phyloP scores from a whole-genome alignment of 2,888 invertebrate species.

The Stenotaenia linearis region DNA sequence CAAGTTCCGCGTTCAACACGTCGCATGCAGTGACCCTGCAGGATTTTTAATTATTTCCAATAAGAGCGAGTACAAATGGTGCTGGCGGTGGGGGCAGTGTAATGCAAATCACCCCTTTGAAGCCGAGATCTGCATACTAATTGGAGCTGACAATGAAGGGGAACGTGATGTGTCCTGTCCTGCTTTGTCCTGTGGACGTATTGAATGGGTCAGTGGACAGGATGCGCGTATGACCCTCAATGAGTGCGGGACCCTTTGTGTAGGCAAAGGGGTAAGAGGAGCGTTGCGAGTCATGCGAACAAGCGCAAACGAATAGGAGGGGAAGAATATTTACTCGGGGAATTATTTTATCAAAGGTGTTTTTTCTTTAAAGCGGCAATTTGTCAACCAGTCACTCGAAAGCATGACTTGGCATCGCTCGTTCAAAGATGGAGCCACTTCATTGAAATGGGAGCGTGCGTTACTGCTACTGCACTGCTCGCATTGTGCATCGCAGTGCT shows the following conservation, averaged over 20 bases:
- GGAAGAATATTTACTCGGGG: constrained; percentile 2
- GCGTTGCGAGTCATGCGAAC: constrained; percentile 1
- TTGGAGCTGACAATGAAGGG: constrained; percentile 31
- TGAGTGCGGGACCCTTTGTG: constrained; percentile 2
- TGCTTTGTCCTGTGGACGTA: constrained; percentile 21
- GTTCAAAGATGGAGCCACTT: constrained; percentile 19
- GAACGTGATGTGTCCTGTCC: constrained; percentile 26
- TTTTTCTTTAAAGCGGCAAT: constrained; percentile 19
- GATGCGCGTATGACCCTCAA: constrained; percentile 24
- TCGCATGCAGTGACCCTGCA: constrained; percentile 28
- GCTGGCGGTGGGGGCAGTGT: constrained; percentile 31
- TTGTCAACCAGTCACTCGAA: constrained; percentile 14
- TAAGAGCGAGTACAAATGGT: constrained; percentile 29
- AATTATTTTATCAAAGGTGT: constrained; percentile 19
- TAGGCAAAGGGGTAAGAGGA: not conserved
- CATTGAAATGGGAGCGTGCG: constrained; percentile 1
- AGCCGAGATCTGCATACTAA: constrained; percentile 31
- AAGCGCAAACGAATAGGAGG: not conserved
- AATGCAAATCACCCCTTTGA: constrained; percentile 32
- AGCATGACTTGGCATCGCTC: constrained; percentile 13
- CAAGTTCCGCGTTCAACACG: not conserved
- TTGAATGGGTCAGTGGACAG: constrained; percentile 32
- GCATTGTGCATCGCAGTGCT: not conserved
- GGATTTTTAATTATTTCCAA: constrained; percentile 33
- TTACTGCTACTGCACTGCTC: not conserved